Evolutionary conservation across 1,140 invertebrate species (phyloP).

Genomic region (Saccostrea echinata): DNA sequence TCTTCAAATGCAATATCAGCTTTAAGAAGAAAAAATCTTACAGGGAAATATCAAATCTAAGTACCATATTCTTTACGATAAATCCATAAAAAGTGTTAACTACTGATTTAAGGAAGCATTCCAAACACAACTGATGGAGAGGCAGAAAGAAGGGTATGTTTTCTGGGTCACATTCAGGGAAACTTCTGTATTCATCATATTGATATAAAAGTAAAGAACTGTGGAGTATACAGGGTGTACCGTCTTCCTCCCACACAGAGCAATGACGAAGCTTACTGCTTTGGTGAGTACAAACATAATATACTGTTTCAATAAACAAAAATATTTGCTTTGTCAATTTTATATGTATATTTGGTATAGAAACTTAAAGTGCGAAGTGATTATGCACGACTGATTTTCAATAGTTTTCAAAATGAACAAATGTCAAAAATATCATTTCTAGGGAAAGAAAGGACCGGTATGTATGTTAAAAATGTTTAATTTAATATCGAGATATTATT

Average conservation of each 20-base stretch:
- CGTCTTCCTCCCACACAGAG: background rate
- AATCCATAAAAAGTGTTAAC: background rate
- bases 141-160: background rate
- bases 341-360: no score
- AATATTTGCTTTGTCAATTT: no score
- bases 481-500: no score
- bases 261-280: conserved; percentile 19
- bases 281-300: background rate
- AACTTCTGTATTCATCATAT: conserved; percentile 24
- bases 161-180: background rate
- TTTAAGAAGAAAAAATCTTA: no score
- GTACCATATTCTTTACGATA: no score
- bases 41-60: no score
- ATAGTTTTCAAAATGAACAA: background rate
- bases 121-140: background rate
- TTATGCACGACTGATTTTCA: background rate
- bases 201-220: conserved; percentile 12
- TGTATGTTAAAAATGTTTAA: background rate
- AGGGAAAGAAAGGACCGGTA: background rate
- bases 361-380: no score
- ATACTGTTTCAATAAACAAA: no score
- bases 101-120: background rate
- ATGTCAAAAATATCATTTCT: background rate
- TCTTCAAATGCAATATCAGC: no score
- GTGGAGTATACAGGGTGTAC: conserved; percentile 16